Percentiles rank a stretch among this genome's conserved stretches.
phyloP scores from a whole-genome alignment of 2,888 invertebrate species.

The Fabriciana adippe region DNA sequence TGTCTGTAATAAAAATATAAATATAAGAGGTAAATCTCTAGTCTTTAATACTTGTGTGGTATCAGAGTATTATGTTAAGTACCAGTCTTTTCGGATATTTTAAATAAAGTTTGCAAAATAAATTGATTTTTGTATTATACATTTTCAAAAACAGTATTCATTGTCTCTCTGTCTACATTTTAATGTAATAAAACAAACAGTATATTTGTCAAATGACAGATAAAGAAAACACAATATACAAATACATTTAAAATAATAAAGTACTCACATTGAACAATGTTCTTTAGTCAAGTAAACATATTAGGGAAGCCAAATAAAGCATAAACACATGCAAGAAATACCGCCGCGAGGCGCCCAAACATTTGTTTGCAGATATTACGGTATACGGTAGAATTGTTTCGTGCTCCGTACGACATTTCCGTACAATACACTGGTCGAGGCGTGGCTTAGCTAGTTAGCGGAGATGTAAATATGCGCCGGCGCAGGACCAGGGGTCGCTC shows the following conservation, averaged over 20 bases:
- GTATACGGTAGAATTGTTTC: conserved; percentile 73
- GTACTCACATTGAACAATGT: conserved; percentile 29
- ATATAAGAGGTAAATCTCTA: no score
- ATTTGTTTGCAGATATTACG: conserved; percentile 74
- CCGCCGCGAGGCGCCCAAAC: conserved; percentile 62
- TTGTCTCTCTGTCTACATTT: no score
- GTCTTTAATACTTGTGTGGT: no score
- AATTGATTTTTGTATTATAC: no score
- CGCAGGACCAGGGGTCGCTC: conserved; percentile 51
- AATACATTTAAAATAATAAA: conserved; percentile 18
- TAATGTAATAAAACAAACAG: no score
- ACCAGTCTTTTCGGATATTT: no score
- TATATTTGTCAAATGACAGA: no score
- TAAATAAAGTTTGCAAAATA: no score
- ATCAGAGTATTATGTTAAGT: no score
- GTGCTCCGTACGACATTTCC: conserved; percentile 71
- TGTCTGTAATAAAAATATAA: no score
- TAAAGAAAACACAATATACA: not conserved
- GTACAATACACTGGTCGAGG: conserved; percentile 69
- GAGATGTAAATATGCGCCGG: conserved; percentile 56
- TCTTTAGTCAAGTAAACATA: conserved; percentile 31
- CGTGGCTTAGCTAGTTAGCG: conserved; percentile 62
- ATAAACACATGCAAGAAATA: conserved; percentile 46
- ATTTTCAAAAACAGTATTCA: no score
- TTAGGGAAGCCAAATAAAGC: conserved; percentile 41